A percentile compares a stretch with the other conserved stretches of the same genome.
These are phyloP conservation scores for Thaumatotibia leucotreta DNA, from an alignment of 1,140 invertebrate species.

Conservation along the genomic window DNA sequence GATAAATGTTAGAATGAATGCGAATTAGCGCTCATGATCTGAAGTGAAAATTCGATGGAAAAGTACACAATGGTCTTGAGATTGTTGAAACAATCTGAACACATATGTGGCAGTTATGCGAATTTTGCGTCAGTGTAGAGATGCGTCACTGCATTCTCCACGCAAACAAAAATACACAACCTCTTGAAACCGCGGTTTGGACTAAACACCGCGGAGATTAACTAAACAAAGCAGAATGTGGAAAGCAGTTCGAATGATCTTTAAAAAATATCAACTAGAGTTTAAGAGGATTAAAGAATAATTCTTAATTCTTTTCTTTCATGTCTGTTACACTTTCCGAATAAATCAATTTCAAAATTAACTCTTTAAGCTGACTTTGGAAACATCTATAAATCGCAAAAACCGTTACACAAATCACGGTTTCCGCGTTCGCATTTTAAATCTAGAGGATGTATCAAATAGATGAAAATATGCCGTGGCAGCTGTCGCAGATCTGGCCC, in stretches of 20 bases:
- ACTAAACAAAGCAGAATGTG: not conserved
- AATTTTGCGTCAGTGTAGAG: conserved; percentile 38
- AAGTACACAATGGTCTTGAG: conserved; percentile 3
- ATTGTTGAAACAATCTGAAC: conserved; percentile 9
- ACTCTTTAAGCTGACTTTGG: not conserved
- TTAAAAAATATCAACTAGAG: too few species aligned
- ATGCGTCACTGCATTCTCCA: conserved; percentile 40
- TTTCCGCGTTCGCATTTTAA: conserved; percentile 21
- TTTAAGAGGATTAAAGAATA: too few species aligned
- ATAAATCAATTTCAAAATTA: not conserved
- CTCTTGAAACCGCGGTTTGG: not conserved
- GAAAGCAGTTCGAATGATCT: not conserved
- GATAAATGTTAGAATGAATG: too few species aligned
- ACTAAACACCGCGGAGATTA: not conserved
- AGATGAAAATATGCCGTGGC: conserved; percentile 17
- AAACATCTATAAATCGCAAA: not conserved
- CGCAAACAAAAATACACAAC: conserved; percentile 51
- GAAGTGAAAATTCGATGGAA: not conserved
- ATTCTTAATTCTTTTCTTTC: too few species aligned
- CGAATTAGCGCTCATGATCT: too few species aligned
- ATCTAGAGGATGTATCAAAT: conserved; percentile 16
- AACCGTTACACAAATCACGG: not conserved
- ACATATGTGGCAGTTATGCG: conserved; percentile 35
- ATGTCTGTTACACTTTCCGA: not conserved
- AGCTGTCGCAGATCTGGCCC: conserved; percentile 16